A percentile compares a stretch with the other conserved stretches of the same genome.
These are phyloP conservation scores for Ammodytes marinus DNA, from an alignment of 2,113 vertebrate genomes.

Conservation along the genomic window DNA sequence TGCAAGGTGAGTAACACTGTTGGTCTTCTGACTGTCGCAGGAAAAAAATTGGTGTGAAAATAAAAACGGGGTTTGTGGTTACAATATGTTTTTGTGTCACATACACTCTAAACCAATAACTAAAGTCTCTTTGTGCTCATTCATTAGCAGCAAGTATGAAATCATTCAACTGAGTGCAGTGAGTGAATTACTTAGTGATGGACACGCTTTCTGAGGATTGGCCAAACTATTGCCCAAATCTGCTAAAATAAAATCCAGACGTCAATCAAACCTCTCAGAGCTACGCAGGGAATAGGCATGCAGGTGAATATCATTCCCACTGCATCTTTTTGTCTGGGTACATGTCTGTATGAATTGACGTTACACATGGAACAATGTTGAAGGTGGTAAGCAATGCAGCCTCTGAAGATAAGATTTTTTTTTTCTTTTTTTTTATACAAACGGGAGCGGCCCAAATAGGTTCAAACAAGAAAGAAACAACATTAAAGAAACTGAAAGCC, in stretches of 20 bases:
- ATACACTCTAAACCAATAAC: slow-evolving; percentile 52
- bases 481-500: slow-evolving; percentile 44
- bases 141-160: slow-evolving; percentile 73
- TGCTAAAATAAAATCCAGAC: slow-evolving; percentile 37
- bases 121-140: slow-evolving; percentile 76
- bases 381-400: slow-evolving; percentile 16
- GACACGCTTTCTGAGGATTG: slow-evolving; percentile 18
- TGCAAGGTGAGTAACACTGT: slow-evolving; percentile 72
- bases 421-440: slow-evolving; percentile 25
- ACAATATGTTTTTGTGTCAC: slow-evolving; percentile 42
- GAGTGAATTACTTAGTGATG: slow-evolving; percentile 52
- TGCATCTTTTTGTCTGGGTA: slow-evolving; percentile 29
- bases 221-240: slow-evolving; percentile 34
- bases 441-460: slow-evolving; percentile 19
- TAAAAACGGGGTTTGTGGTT: slow-evolving; percentile 23
- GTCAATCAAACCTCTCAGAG: slow-evolving; percentile 50
- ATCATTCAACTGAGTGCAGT: slow-evolving; percentile 65
- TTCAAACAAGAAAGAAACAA: slow-evolving; percentile 51
- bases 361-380: slow-evolving; percentile 35
- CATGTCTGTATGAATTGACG: slow-evolving; percentile 26
- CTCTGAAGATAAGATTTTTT: slow-evolving; percentile 26
- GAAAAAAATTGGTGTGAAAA: slow-evolving; percentile 14
- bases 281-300: slow-evolving; percentile 57
- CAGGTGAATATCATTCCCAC: slow-evolving; percentile 42
- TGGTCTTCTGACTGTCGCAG: slow-evolving; percentile 61